Evolutionary conservation across 2,888 invertebrate species (phyloP), one percentile per base, ranked within the genome.

Genomic region (Apodemia duryi): DNA sequence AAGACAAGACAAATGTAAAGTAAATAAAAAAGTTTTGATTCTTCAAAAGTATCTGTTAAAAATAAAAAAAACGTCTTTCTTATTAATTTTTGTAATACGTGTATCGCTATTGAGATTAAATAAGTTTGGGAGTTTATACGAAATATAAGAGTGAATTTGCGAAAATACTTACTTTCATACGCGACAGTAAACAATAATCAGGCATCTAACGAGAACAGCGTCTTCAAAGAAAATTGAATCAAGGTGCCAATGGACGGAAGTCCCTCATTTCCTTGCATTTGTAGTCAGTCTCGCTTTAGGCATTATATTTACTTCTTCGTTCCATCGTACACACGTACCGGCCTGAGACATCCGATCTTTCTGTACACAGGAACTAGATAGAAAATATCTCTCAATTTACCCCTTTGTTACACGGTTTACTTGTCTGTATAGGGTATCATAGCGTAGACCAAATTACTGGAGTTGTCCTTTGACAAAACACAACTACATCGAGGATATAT

Each of bases 221-320:
- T 72, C 76, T 79, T 79, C 84, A 81, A 84, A 85, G 85, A 74
- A 83, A 87, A 87, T 88, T 83, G 85, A 81, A 85, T 85, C 79
- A 80, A 84, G 82, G 86, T 85, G 85, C 82, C 84, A 78, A 87
- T 86, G 80, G 81, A 76, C 79, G 88, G 88, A 88, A 86, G 86
- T 82, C 79, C 85, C 86, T 88, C 86, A 88, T 89, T 88, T 89
- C 88, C 88, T 81, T 82, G 77, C 83, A 86, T 85, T 88, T 88
- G 86, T 86, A 84, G 86, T 79, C 81, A 78, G 72, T 76, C 74
- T 78, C 76, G 73, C 78, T 78, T 77, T 80, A 79, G 77, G 81
- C 84, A 85, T 85, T 85, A 86, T 57, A 57, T 54, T 54, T 29
- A 28, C 54, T 57, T 28, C 52, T 54, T 57, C 57, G 32, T 11